Evolutionary conservation across 2,113 vertebrate species (phyloP).

Genomic region (Climacteris rufus): DNA sequence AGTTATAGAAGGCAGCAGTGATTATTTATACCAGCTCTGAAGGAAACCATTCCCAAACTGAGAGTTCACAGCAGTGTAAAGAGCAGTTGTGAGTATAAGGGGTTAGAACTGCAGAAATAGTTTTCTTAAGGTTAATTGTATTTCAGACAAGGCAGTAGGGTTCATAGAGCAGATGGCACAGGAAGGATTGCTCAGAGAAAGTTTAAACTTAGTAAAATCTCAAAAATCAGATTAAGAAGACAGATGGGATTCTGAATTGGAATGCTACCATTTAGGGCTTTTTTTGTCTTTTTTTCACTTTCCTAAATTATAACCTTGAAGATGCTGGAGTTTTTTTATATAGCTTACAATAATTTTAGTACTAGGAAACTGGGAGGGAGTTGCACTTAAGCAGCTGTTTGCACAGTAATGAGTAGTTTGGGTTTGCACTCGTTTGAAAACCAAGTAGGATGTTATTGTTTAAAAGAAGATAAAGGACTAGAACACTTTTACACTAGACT

Average conservation of each 20-base stretch:
- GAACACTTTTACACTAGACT: not conserved
- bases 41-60: not conserved
- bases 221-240: constrained; percentile 37
- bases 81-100: not conserved
- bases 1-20: not conserved
- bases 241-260: constrained; percentile 39
- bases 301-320: constrained; percentile 15
- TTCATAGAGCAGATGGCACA: constrained; percentile 50
- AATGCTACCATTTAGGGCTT: not conserved
- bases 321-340: not conserved
- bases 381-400: not conserved
- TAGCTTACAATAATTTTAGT: constrained; percentile 11
- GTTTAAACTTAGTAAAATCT: constrained; percentile 46
- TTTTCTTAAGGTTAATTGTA: not conserved
- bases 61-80: not conserved
- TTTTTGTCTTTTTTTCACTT: not conserved
- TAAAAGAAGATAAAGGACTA: not conserved
- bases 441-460: not conserved
- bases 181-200: constrained; percentile 39
- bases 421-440: not conserved
- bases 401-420: not conserved
- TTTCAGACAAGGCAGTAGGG: not conserved
- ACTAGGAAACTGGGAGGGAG: not conserved
- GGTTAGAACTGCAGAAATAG: not conserved
- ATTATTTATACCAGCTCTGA: not conserved